Evolutionary conservation across 2,888 invertebrate species (phyloP).

Genomic region (Dryomyza anilis): DNA sequence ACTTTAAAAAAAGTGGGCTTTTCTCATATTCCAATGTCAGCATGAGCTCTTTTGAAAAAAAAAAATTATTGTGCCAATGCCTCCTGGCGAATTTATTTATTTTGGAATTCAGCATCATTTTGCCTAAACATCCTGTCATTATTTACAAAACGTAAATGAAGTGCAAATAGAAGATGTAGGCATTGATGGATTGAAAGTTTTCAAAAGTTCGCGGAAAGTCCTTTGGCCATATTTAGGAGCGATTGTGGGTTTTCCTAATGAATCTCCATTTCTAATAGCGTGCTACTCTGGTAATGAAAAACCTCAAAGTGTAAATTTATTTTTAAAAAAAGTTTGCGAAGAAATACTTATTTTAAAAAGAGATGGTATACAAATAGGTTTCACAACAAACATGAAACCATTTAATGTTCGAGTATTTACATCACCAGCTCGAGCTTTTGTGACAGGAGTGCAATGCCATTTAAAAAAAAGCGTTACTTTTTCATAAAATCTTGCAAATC

Average conservation of each 20-base stretch:
- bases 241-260: neutral
- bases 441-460: neutral
- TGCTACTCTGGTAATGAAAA: slow-evolving; percentile 10
- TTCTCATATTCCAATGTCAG: too few species aligned
- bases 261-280: slow-evolving; percentile 3
- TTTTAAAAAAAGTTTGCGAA: slow-evolving; percentile 1
- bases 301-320: neutral
- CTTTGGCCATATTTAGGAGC: slow-evolving; percentile 10
- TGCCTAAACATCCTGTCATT: neutral
- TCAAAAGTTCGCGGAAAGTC: slow-evolving; percentile 10
- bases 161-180: slow-evolving; percentile 4
- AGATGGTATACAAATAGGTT: slow-evolving; percentile 9
- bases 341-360: neutral
- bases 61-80: neutral
- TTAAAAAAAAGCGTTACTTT: neutral
- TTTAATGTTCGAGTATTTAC: neutral
- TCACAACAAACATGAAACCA: neutral
- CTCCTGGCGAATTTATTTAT: neutral
- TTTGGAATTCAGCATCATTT: slow-evolving; percentile 3
- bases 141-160: neutral
- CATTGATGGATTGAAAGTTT: slow-evolving; percentile 6
- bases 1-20: too few species aligned
- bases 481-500: neutral
- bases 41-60: too few species aligned
- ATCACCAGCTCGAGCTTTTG: neutral